Evolutionary conservation across 30 jellyfish, hydroid and myxozoan genomes (phyloP), one percentile per base, ranked within the genome.

Genomic region (Hydractinia symbiolongicarpus): DNA sequence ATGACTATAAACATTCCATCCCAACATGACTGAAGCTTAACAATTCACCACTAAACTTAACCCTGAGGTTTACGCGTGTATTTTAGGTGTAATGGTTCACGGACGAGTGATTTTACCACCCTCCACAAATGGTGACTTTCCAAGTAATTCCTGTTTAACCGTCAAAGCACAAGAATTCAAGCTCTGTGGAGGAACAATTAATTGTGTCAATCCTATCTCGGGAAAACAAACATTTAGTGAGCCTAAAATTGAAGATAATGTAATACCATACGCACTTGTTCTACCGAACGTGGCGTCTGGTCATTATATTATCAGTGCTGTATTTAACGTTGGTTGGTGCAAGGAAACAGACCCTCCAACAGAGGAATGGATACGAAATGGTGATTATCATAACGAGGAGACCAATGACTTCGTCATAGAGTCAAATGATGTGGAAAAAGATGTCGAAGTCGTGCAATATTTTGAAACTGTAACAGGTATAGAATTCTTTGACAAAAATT

Each of bases 321-420:
- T 79, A 8, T 16, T 79, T 8, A 66, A 79, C 50, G 61, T 58
- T 6, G 87, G 87, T 52, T 79, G 87, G 87, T 79, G 87, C 73
- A 49, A 67, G 40, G 87, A 66, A 5, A 8, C 55, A 13, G 52
- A 53, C 8, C 61, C 30, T 9, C n/a, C 19, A 30, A 30, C 17
- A 44, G 11, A 57, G 14, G 77, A 77, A 16, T 56, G 85, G 85
- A 77, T 77, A 30, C 85, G 55, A 16, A 53, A 54, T 40, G 87
- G 87, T 79, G 87, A 79, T 79, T 79, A 79, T 50, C 83, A 79
- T 53, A 79, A 68, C 54, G 87, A 60, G 19, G 87, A 79, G 7
- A 15, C 54, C 44, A 6, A 67, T 11, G 82, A 79, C 51, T 79
- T 79, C 67, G n/a, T 66, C 66, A 19, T 79, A 1, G 61, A 67